These are phyloP conservation scores for Thalpophila matura DNA, from an alignment of 2,888 invertebrate genomes.

Conservation along the genomic window DNA sequence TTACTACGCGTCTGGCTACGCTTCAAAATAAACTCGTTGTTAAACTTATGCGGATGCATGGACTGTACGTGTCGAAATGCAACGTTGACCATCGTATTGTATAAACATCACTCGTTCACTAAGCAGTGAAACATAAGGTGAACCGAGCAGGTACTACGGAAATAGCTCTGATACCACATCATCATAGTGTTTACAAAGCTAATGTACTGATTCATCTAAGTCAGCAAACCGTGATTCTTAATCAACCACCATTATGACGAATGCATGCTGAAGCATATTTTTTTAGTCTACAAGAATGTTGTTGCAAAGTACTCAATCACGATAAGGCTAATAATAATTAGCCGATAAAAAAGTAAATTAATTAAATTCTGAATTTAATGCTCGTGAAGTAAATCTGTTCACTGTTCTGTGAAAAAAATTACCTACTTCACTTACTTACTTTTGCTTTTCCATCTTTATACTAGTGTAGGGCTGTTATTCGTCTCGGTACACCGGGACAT, in stretches of 20 bases:
- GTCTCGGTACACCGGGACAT: too few species aligned
- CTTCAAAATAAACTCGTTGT: conserved; percentile 14
- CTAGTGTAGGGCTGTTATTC: too few species aligned
- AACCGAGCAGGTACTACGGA: conserved; percentile 22
- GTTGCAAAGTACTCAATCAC: conserved; percentile 23
- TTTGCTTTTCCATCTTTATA: not conserved
- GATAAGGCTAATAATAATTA: conserved; percentile 36
- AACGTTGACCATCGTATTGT: conserved; percentile 11
- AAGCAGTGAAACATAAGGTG: conserved; percentile 25
- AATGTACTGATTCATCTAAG: conserved; percentile 45
- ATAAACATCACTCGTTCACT: conserved; percentile 33
- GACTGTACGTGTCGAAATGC: conserved; percentile 23
- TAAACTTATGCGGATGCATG: conserved; percentile 2
- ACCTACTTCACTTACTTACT: not conserved
- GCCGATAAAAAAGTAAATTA: conserved; percentile 27
- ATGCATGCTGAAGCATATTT: conserved; percentile 20
- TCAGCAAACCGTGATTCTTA: conserved; percentile 12
- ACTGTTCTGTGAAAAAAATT: conserved; percentile 11
- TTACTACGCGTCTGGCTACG: conserved; percentile 7
- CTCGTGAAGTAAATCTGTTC: conserved; percentile 17
- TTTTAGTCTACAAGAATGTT: conserved; percentile 7
- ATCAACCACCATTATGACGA: conserved; percentile 21
- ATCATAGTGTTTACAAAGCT: conserved; percentile 24
- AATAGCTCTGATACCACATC: conserved; percentile 43
- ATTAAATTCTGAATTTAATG: conserved; percentile 7